Base-by-base conservation (phyloP, 2,797 vertebrate species). In the Ceryle rudis region DNA sequence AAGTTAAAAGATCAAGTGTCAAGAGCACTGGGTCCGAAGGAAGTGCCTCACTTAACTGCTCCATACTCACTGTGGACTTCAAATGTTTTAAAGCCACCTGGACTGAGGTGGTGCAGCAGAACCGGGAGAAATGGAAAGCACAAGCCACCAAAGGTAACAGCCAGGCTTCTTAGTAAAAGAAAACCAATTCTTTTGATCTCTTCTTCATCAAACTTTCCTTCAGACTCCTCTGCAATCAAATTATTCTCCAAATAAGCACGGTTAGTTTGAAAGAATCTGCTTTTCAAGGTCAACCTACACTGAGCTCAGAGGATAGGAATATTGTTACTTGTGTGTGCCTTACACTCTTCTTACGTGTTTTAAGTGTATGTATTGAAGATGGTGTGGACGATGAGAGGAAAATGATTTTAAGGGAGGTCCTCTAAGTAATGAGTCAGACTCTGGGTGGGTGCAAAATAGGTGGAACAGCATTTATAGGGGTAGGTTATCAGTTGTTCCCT, bases 41-140 rank as follows among this genome's bases (percentile, higher is more conserved):
- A 97, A 99, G 98, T 96, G 98, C 99, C 37, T 98, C 98, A 8
- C 97, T 98, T 95, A 99, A 98, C 97, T 98, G 98, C 95, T 98
- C 98, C 33, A 97, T 99, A 95, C 98, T 98, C 95, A 97, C 98
- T 47, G 97, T 99, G 64, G 99, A 99, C 97, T 98, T 98, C 90
- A 99, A 98, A 95, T 97, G 91, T 96, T 99, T 99, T 97, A 99
- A 98, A 97, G 60, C 82, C 90, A 98, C 98, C 20, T 99, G 99
- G 99, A 99, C 98, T 5, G 98, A 99, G 52, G 98, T 99, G 89
- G 98, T 99, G 28, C 98, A 98, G 79, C 97, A 98, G 94, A 99
- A 99, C 96, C 98, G 98, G 72, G 99, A 99, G 84, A 98, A 98
- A 70, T 99, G 99, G 99, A 99, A 98, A 97, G 95, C 98, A 5